A percentile compares a stretch with the other conserved stretches of the same genome.
Conservation (phyloP, 2,113 vertebrate genomes). For the Delphinapterus leucas region DNA sequence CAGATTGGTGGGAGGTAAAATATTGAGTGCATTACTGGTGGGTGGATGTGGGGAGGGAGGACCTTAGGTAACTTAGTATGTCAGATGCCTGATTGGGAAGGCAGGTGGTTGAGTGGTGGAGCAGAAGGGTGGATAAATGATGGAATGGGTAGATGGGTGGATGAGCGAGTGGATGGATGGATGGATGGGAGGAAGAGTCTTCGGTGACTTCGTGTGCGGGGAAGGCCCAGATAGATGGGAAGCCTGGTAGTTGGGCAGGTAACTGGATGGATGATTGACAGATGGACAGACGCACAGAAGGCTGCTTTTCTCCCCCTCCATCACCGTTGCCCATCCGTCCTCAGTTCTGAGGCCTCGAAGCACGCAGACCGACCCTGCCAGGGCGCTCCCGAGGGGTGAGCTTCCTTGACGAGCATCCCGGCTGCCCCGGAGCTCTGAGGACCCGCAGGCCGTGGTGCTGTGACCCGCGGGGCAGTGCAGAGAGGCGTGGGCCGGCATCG, state of each 20-base stretch:
- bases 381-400: not conserved
- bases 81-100: not conserved
- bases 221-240: not conserved
- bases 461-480: not conserved
- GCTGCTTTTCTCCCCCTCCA: not conserved
- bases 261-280: not conserved
- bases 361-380: not conserved
- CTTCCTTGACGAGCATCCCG: not conserved
- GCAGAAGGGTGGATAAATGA: not conserved
- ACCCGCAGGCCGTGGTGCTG: not conserved
- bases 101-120: not conserved
- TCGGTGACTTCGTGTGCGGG: not conserved
- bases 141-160: not conserved
- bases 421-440: not conserved
- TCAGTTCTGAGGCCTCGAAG: not conserved
- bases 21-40: not conserved
- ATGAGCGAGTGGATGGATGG: not conserved
- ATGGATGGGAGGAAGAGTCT: not conserved
- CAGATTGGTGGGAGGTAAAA: not conserved
- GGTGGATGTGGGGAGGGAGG: not conserved
- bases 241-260: not conserved
- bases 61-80: not conserved
- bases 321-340: not conserved
- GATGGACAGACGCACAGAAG: not conserved
- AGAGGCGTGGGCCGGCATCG: accelerated